Conservation (phyloP, 2,888 invertebrate species). For the Synergus itoensis region DNA sequence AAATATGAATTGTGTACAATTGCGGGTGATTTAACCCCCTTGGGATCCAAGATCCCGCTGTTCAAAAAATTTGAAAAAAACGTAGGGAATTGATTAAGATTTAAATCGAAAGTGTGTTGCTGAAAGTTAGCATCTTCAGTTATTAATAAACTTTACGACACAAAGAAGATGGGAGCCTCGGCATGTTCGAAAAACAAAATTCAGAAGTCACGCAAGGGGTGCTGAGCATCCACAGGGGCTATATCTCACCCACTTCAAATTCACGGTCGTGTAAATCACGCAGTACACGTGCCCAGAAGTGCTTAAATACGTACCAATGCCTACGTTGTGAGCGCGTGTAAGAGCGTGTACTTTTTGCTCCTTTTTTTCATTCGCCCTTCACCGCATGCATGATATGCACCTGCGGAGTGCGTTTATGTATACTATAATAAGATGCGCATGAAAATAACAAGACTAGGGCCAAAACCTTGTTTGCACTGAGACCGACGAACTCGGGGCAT, state of each 20-base stretch:
- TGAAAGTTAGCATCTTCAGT: neutral
- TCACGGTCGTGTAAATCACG: slow-evolving; percentile 38
- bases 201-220: slow-evolving; percentile 1
- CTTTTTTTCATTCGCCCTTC: slow-evolving; percentile 5
- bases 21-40: no score
- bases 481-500: neutral
- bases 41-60: no score
- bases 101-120: neutral
- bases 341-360: neutral
- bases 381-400: slow-evolving; percentile 26
- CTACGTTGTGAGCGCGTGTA: neutral
- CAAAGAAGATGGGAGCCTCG: slow-evolving; percentile 21
- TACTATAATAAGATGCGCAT: slow-evolving; percentile 34
- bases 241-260: slow-evolving; percentile 24
- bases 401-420: slow-evolving; percentile 15
- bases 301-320: neutral
- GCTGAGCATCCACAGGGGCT: slow-evolving; percentile 23
- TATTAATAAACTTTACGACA: slow-evolving; percentile 31
- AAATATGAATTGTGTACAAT: no score
- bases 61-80: no score
- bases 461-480: neutral
- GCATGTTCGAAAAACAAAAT: slow-evolving; percentile 32
- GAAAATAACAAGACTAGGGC: neutral
- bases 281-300: slow-evolving; percentile 23
- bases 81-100: neutral